Conservation (phyloP, 1,140 invertebrate genomes). For the Calosoma granatense region DNA sequence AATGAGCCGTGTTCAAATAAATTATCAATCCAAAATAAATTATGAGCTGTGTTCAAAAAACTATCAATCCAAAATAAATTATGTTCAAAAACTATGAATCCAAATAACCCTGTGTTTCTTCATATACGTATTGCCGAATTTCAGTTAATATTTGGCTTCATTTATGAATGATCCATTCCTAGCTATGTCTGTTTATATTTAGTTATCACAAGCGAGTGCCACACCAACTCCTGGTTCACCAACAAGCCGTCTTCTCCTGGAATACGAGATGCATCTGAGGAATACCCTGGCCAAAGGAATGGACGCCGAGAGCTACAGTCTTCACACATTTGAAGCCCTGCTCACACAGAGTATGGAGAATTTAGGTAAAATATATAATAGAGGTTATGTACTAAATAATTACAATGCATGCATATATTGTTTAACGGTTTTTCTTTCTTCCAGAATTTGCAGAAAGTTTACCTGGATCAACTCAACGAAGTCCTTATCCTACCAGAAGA, state of each 20-base stretch:
- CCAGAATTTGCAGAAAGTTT: conserved; percentile 77
- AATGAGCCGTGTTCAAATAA: too few species aligned
- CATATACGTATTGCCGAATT: too few species aligned
- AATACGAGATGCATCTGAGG: conserved; percentile 91
- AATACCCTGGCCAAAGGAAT: conserved; percentile 90
- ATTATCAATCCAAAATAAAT: too few species aligned
- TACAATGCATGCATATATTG: not conserved
- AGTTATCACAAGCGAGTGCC: conserved; percentile 21
- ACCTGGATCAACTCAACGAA: conserved; percentile 68
- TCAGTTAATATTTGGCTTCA: too few species aligned
- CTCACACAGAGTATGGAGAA: conserved; percentile 92
- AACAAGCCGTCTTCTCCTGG: conserved; percentile 73
- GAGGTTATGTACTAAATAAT: not conserved
- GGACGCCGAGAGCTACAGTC: conserved; percentile 88
- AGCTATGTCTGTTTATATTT: too few species aligned
- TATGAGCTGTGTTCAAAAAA: too few species aligned
- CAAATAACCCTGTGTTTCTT: too few species aligned
- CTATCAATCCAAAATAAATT: too few species aligned
- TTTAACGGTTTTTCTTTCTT: too few species aligned
- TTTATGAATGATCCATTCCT: too few species aligned
- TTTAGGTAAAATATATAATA: conserved; percentile 53
- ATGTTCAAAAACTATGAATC: too few species aligned
- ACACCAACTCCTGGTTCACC: conserved; percentile 75
- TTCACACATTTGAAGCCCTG: conserved; percentile 87
- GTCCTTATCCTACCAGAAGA: conserved; percentile 68